Conservation (phyloP, 1,140 invertebrate species). For the Anagrus nilaparvatae region DNA sequence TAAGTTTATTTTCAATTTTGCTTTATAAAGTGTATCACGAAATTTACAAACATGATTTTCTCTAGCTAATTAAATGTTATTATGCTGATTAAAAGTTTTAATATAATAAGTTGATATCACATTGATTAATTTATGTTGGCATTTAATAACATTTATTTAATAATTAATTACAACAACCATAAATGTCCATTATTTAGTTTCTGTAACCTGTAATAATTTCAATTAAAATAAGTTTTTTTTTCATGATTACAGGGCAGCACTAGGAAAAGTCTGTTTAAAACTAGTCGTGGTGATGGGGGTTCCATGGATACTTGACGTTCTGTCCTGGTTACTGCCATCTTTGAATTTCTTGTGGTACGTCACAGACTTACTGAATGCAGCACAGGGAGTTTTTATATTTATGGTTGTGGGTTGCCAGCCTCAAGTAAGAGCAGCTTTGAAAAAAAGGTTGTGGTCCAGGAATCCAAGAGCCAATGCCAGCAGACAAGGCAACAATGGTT, state of each 20-base stretch:
- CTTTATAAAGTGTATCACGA: too few relatives aligned
- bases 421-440: conserved; percentile 61
- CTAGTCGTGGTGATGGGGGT: conserved; percentile 78
- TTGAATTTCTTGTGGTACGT: conserved; percentile 68
- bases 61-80: too few relatives aligned
- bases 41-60: too few relatives aligned
- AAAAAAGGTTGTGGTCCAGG: conserved; percentile 51
- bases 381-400: conserved; percentile 84
- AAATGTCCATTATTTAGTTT: too few relatives aligned
- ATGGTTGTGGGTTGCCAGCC: conserved; percentile 79
- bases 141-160: too few relatives aligned
- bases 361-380: conserved; percentile 70
- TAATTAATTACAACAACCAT: too few relatives aligned
- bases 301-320: conserved; percentile 72
- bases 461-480: conserved; percentile 44
- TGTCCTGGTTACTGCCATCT: conserved; percentile 64
- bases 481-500: conserved; percentile 41
- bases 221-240: too few relatives aligned
- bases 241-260: conserved; percentile 52
- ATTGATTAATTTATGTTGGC: too few relatives aligned
- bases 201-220: too few relatives aligned
- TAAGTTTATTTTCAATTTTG: too few relatives aligned
- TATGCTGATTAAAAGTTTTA: too few relatives aligned
- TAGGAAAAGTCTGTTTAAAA: conserved; percentile 71
- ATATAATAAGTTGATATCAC: too few relatives aligned